Percentiles rank a stretch among this genome's conserved stretches.
Conservation (phyloP, 2,888 invertebrate genomes). For the Clivina fossor region DNA sequence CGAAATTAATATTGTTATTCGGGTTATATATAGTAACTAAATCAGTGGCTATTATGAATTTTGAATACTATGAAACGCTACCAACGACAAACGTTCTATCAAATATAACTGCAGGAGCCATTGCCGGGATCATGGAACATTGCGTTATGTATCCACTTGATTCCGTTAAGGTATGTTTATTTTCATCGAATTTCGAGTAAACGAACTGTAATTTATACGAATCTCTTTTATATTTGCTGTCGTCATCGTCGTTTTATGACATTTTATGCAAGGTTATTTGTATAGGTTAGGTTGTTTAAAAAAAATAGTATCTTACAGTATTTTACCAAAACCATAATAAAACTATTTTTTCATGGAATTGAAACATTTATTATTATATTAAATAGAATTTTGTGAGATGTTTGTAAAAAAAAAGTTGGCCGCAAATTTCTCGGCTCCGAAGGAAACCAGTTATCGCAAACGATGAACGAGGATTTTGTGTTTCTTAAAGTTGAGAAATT, state of each 20-base stretch:
- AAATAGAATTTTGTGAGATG: too few relatives aligned
- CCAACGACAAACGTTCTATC: conserved; percentile 81
- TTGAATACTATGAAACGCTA: conserved; percentile 93
- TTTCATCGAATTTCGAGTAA: background rate
- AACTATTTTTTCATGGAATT: too few relatives aligned
- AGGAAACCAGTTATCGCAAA: too few relatives aligned
- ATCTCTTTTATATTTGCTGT: too few relatives aligned
- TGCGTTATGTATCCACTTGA: conserved; percentile 99
- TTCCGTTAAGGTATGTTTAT: conserved; percentile 87
- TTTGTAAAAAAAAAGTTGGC: too few relatives aligned
- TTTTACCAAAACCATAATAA: too few relatives aligned
- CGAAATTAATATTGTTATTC: background rate
- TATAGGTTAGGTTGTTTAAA: conserved; percentile 25
- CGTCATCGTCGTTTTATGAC: conserved; percentile 18
- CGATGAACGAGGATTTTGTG: too few relatives aligned
- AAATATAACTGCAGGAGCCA: conserved; percentile 95
- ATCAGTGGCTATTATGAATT: conserved; percentile 70
- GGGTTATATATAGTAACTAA: conserved; percentile 11
- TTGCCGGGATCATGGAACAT: conserved; percentile 98
- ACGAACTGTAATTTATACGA: too few relatives aligned
- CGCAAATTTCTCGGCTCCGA: too few relatives aligned
- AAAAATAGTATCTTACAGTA: too few relatives aligned
- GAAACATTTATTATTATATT: too few relatives aligned
- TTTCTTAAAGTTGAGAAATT: too few relatives aligned
- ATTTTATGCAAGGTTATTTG: conserved; percentile 27